Conservation (phyloP, 2,113 vertebrate species). For the Gambusia holbrooki region DNA sequence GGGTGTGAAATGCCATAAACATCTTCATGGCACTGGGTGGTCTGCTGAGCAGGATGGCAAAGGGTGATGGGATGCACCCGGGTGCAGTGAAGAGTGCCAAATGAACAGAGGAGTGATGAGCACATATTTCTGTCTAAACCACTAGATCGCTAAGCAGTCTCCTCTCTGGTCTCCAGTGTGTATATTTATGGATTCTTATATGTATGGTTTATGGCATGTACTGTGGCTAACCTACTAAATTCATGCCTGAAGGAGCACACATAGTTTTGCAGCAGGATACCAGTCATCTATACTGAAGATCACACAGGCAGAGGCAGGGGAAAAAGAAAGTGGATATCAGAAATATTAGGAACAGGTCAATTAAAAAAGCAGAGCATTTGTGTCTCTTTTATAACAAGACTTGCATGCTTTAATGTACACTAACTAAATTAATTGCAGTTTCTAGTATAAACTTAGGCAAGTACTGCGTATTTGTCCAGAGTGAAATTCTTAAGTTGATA, state of each 20-base stretch:
- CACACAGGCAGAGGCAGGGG: background rate
- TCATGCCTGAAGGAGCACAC: conserved; percentile 26
- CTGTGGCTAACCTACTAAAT: conserved; percentile 25
- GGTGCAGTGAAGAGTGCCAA: conserved; percentile 51
- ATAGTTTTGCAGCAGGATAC: conserved; percentile 23
- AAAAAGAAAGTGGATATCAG: conserved; percentile 13
- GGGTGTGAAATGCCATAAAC: conserved; percentile 60
- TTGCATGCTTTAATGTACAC: background rate
- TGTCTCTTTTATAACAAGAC: background rate
- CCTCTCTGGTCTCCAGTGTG: conserved; percentile 8
- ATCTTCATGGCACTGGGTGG: conserved; percentile 48
- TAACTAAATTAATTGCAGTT: background rate
- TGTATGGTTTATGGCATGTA: conserved; percentile 14
- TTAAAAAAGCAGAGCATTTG: background rate
- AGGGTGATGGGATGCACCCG: conserved; percentile 50
- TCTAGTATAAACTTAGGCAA: background rate
- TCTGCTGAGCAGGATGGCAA: conserved; percentile 56
- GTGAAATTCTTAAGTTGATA: background rate
- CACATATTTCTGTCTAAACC: conserved; percentile 13
- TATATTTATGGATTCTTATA: conserved; percentile 32
- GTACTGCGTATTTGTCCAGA: background rate
- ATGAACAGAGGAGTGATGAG: conserved; percentile 24
- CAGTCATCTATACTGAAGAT: conserved; percentile 24
- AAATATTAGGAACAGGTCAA: background rate
- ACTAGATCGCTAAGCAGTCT: conserved; percentile 18